Conservation (phyloP, 64 coral and sea anemone species). For the Hydrozoanthus tunicans region DNA sequence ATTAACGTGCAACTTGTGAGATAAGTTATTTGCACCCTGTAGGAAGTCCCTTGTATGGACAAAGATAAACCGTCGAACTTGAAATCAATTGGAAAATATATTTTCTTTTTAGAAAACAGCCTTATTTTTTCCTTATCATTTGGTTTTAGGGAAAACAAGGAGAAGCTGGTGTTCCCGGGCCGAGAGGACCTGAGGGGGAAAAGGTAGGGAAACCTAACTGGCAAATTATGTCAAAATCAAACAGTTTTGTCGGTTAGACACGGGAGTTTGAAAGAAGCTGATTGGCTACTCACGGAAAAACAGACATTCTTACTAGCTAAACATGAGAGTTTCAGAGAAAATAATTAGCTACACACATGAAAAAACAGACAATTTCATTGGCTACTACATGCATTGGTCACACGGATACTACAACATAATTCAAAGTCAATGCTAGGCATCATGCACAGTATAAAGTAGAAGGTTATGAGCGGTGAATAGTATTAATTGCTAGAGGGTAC, state of each 20-base stretch:
- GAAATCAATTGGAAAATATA: too few species aligned
- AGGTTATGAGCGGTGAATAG: too few species aligned
- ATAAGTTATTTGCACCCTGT: too few species aligned
- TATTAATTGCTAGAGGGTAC: too few species aligned
- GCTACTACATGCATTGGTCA: background rate
- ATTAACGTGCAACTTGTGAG: too few species aligned
- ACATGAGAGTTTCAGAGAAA: background rate
- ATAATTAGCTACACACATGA: background rate
- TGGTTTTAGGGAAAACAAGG: constrained; percentile 39
- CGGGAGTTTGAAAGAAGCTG: background rate
- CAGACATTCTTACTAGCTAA: background rate
- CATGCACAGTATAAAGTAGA: too few species aligned
- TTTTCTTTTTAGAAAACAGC: background rate
- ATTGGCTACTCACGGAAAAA: background rate
- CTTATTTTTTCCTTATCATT: background rate
- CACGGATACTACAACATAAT: too few species aligned
- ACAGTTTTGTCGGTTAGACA: background rate
- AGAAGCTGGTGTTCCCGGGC: constrained; percentile 11
- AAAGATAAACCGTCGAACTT: too few species aligned
- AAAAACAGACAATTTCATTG: background rate
- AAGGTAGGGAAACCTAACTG: constrained; percentile 6
- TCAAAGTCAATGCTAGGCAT: too few species aligned
- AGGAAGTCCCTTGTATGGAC: too few species aligned
- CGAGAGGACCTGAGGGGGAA: constrained; percentile 51
- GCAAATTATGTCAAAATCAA: background rate